A percentile compares a stretch with the other conserved stretches of the same genome.
Conservation (phyloP, 1,140 invertebrate species). For the Proales similis region DNA sequence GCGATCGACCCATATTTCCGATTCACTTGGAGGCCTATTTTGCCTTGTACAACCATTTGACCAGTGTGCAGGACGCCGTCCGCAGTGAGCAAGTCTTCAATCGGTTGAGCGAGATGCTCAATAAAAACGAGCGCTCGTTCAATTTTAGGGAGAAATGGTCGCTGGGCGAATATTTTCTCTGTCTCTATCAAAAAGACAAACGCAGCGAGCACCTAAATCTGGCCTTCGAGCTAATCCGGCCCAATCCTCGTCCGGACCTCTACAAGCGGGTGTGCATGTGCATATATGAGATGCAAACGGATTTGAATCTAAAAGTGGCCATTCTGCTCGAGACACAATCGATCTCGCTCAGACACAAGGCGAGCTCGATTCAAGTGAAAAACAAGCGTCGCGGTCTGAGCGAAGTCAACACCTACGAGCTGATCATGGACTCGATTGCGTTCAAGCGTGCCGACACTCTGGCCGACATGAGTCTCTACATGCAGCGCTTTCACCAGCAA, state of each 20-base stretch:
- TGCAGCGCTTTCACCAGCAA: too few species aligned
- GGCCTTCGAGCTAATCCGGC: slow-evolving; percentile 7
- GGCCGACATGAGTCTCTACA: slow-evolving; percentile 26
- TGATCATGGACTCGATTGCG: too few species aligned
- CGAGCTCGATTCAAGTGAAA: slow-evolving; percentile 30
- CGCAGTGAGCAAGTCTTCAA: slow-evolving; percentile 7
- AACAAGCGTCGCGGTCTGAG: slow-evolving; percentile 24
- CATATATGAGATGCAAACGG: slow-evolving; percentile 9
- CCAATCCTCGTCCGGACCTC: slow-evolving; percentile 14
- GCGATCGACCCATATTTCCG: too few species aligned
- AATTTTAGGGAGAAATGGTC: slow-evolving; percentile 23
- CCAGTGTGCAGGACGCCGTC: not conserved
- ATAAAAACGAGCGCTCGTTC: too few species aligned
- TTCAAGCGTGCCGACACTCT: slow-evolving; percentile 4
- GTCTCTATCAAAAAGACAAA: slow-evolving; percentile 3
- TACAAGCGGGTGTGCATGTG: slow-evolving; percentile 17
- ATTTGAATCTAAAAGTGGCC: slow-evolving; percentile 30
- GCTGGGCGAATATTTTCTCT: slow-evolving; percentile 3
- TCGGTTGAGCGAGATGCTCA: not conserved
- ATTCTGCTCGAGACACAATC: slow-evolving; percentile 31
- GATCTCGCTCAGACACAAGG: slow-evolving; percentile 26
- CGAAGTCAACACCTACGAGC: too few species aligned
- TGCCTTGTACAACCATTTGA: not conserved
- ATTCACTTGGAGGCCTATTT: slow-evolving; percentile 20
- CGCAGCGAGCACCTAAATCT: not conserved